phyloP scores from a whole-genome alignment of 2,888 invertebrate species.

The Teinopalpus imperialis region DNA sequence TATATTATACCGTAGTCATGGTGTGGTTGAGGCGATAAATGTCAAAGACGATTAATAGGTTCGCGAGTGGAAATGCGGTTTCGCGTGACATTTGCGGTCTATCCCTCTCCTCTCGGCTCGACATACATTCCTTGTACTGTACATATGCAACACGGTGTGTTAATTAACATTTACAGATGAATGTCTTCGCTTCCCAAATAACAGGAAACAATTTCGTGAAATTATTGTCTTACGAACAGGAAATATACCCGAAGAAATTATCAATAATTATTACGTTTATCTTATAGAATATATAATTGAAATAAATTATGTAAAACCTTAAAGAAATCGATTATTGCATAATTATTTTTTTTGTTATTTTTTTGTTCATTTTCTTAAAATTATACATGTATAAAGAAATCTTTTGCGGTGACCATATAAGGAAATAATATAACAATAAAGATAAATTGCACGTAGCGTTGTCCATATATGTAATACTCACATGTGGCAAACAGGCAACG shows the following conservation, averaged over 20 bases:
- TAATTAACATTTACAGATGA: conserved; percentile 36
- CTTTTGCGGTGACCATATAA: too few species aligned
- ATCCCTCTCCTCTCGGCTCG: conserved; percentile 2
- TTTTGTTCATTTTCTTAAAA: too few species aligned
- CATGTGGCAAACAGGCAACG: not conserved
- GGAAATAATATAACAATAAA: too few species aligned
- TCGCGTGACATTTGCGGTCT: conserved; percentile 14
- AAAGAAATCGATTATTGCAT: too few species aligned
- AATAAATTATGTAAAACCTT: too few species aligned
- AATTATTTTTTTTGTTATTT: too few species aligned
- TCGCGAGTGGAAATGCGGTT: conserved; percentile 14
- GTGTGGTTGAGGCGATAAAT: conserved; percentile 49
- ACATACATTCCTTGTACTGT: conserved; percentile 6
- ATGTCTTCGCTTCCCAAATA: conserved; percentile 29
- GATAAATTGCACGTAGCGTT: too few species aligned
- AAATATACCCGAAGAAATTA: not conserved
- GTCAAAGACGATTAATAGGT: conserved; percentile 47
- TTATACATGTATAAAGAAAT: too few species aligned
- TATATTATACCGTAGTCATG: conserved; percentile 41
- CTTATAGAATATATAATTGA: not conserved
- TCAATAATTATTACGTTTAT: not conserved
- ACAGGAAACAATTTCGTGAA: not conserved
- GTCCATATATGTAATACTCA: conserved; percentile 8
- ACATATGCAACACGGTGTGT: conserved; percentile 31
- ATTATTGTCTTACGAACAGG: not conserved